phyloP scores from a whole-genome alignment of 1,140 invertebrate genomes.

The Agrypnia vestita region DNA sequence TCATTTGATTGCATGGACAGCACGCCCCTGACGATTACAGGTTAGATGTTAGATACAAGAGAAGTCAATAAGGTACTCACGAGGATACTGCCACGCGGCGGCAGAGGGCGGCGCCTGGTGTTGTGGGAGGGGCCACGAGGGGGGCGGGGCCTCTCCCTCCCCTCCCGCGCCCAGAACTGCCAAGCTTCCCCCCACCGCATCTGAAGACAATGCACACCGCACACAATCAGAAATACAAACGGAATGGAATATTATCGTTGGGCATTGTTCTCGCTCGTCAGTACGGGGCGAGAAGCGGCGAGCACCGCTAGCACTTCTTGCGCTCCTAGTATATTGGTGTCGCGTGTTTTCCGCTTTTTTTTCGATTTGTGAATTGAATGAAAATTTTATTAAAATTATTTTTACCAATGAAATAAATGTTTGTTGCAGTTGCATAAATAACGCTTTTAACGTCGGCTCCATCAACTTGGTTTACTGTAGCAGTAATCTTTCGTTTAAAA shows the following conservation, averaged over 20 bases:
- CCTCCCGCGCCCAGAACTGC: conserved; percentile 64
- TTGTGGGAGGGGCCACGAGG: conserved; percentile 64
- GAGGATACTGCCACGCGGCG: conserved; percentile 28
- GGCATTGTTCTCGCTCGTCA: neutral
- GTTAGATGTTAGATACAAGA: too few species aligned
- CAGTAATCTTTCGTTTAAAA: too few species aligned
- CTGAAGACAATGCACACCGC: conserved; percentile 1
- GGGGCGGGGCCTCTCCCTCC: conserved; percentile 70
- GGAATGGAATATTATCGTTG: neutral
- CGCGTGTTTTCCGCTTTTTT: conserved; percentile 42
- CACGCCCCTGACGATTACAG: too few species aligned
- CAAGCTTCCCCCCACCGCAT: conserved; percentile 32
- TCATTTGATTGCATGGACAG: too few species aligned
- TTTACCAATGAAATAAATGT: too few species aligned
- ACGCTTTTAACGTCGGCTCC: too few species aligned
- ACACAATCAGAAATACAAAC: neutral
- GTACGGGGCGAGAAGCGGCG: neutral
- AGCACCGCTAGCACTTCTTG: neutral
- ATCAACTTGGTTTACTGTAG: too few species aligned
- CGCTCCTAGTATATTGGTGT: conserved; percentile 20
- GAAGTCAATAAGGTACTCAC: neutral
- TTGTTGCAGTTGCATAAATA: too few species aligned
- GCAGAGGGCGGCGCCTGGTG: conserved; percentile 53
- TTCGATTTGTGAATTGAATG: conserved; percentile 3
- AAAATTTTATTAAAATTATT: too few species aligned